Evolutionary conservation across 2,888 invertebrate genomes (phyloP).

Genomic region (Augiades crinisus): DNA sequence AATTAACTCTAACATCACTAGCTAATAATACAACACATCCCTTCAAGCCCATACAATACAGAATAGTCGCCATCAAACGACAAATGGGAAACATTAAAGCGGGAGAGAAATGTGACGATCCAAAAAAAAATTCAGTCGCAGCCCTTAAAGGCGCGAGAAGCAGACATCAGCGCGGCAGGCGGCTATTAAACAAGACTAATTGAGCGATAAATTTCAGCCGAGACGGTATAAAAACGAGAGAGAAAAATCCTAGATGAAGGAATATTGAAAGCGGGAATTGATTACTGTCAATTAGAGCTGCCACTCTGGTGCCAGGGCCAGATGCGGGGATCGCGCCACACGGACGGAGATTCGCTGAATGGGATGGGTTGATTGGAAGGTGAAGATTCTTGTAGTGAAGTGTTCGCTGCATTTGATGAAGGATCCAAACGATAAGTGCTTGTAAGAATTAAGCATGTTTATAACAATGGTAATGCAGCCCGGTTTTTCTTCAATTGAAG

Average conservation of each 20-base stretch:
- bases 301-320: constrained; percentile 64
- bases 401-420: not conserved
- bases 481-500: too few relatives aligned
- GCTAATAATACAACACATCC: constrained; percentile 2
- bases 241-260: constrained; percentile 70
- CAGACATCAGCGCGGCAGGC: constrained; percentile 80
- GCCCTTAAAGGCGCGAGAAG: constrained; percentile 71
- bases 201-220: constrained; percentile 81
- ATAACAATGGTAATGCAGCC: not conserved
- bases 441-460: not conserved
- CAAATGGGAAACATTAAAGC: constrained; percentile 23
- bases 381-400: constrained; percentile 23
- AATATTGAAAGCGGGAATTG: constrained; percentile 81
- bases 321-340: constrained; percentile 44
- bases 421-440: not conserved
- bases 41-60: constrained; percentile 11
- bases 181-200: constrained; percentile 83
- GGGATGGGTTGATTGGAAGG: constrained; percentile 8
- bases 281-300: constrained; percentile 77
- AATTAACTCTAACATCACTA: not conserved
- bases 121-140: constrained; percentile 42
- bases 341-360: constrained; percentile 21
- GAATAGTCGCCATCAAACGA: constrained; percentile 8
- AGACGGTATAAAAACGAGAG: constrained; percentile 74
- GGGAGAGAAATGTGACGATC: constrained; percentile 24